Base-by-base conservation (phyloP, 2,888 invertebrate species). In the Branchinecta sandiegonensis region DNA sequence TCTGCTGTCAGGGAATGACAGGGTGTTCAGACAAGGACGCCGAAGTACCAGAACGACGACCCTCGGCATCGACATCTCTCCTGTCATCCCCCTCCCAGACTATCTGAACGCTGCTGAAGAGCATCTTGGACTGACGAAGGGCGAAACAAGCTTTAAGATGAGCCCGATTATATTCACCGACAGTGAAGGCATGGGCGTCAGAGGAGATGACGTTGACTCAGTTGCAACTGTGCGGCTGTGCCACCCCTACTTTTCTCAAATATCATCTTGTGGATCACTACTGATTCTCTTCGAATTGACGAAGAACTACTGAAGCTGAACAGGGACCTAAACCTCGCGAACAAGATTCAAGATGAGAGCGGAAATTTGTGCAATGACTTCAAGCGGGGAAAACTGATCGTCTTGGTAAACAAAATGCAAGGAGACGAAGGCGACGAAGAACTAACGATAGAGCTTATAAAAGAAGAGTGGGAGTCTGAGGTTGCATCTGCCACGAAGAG, bases 401-500 rank as follows among this genome's bases (percentile, higher is more conserved):
- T 56, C n/a, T 17, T 56, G 23, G 63, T 56, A 17, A 56, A 56
- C 23, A 56, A 56, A 10, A 56, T 56, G 63, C 63, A 56, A 10
- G 63, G 63, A n/a, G 9, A 56, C 9, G 63, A 56, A 56, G 10
- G 63, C 23, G 63, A 56, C 11, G 11, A 56, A 11, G 11, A 56
- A 2, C 63, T 56, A 8, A 56, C 63, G 23, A 17, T 9, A n/a
- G 63, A 56, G 23, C 63, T 56, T 10, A 17, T 56, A 56, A 11
- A 56, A 56, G 63, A 56, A 56, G 63, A 56, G 63, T 56, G n/a
- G n/a, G 63, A 56, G 14, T 56, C 56, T 8, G 56, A 56, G 23
- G 23, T 9, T 10, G 8, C 9, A 56, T 17, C 63, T 56, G 63
- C 63, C n/a, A 56, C 63, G 23, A 56, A 56, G 14, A 56, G 63